A percentile compares a stretch with the other conserved stretches of the same genome.
Conservation (phyloP, 2,113 vertebrate species). For the Stegostoma tigrinum region DNA sequence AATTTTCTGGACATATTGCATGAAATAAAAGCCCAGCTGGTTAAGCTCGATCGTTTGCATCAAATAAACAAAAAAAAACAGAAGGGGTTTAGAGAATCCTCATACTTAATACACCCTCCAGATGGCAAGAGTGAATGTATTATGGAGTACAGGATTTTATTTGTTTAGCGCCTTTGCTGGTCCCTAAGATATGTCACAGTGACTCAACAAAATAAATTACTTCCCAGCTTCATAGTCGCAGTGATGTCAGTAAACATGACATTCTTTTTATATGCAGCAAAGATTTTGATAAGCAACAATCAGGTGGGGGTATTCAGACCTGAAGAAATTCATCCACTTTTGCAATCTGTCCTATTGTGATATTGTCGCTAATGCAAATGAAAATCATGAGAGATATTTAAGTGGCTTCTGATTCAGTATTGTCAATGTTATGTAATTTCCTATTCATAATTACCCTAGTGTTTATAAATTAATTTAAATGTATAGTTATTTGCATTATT, state of each 20-base stretch:
- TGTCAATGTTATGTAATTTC: not conserved
- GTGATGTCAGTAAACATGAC: not conserved
- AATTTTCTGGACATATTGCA: not conserved
- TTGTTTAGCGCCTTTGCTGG: not conserved
- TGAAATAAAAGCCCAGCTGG: not conserved
- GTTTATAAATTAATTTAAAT: not conserved
- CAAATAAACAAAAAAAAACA: not conserved
- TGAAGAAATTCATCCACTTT: not conserved
- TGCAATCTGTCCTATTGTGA: not conserved
- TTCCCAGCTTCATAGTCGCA: not conserved
- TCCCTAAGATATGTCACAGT: not conserved
- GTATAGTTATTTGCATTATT: not conserved
- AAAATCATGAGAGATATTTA: not conserved
- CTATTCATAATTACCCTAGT: not conserved
- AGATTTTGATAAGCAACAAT: not conserved
- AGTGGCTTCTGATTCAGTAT: not conserved
- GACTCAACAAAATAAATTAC: not conserved
- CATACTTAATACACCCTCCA: not conserved
- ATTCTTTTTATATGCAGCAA: not conserved
- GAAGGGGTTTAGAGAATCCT: not conserved
- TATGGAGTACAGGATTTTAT: not conserved
- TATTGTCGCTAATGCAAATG: not conserved
- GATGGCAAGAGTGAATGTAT: not conserved
- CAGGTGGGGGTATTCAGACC: not conserved
- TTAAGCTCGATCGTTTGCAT: not conserved